A percentile compares a stretch with the other conserved stretches of the same genome.
phyloP scores from a whole-genome alignment of 2,888 invertebrate species.

The Arenicola marina region DNA sequence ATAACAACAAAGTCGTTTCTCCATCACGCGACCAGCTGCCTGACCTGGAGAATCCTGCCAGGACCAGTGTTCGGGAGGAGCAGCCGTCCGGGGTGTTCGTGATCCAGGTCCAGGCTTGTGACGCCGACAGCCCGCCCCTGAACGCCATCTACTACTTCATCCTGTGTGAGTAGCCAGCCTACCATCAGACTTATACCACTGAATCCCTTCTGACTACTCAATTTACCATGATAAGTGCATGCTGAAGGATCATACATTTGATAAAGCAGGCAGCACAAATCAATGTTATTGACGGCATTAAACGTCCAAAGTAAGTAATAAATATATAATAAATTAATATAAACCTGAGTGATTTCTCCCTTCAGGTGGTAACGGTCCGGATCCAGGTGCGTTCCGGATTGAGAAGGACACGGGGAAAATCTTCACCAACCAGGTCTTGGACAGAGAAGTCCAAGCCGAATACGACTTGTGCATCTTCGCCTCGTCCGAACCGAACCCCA shows the following conservation, averaged over 20 bases:
- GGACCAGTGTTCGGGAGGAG: background rate
- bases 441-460: background rate
- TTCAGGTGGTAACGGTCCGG: background rate
- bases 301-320: too few relatives aligned
- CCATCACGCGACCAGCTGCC: too few relatives aligned
- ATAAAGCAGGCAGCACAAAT: too few relatives aligned
- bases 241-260: too few relatives aligned
- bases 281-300: too few relatives aligned
- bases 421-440: background rate
- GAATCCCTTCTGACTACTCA: too few relatives aligned
- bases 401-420: background rate
- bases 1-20: too few relatives aligned
- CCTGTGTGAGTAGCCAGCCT: background rate
- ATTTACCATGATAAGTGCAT: too few relatives aligned
- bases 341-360: background rate
- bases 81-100: background rate
- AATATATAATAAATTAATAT: too few relatives aligned
- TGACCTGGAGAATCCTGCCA: background rate
- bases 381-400: background rate
- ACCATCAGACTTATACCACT: too few relatives aligned
- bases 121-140: background rate
- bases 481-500: background rate
- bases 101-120: background rate
- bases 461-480: background rate
- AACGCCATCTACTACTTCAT: slow-evolving; percentile 1